Percentiles rank a stretch among this genome's conserved stretches.
Evolutionary conservation across 2,888 invertebrate genomes (phyloP).

Genomic region (Masnerella sp.): DNA sequence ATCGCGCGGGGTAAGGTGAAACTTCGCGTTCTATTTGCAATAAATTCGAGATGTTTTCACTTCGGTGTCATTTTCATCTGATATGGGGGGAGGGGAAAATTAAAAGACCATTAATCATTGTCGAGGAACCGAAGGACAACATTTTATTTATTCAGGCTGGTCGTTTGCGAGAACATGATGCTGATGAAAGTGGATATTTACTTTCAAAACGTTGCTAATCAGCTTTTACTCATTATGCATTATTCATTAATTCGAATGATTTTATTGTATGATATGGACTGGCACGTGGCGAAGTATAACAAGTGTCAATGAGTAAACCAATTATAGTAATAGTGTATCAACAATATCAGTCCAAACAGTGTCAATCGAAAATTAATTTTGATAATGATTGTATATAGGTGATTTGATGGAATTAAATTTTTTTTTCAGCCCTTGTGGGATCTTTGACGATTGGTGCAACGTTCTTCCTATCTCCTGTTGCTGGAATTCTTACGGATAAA

Average conservation of each 20-base stretch:
- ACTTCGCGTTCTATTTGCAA: neutral
- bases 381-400: too few relatives aligned
- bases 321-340: neutral
- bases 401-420: too few relatives aligned
- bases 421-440: constrained; percentile 88
- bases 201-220: too few relatives aligned
- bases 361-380: neutral
- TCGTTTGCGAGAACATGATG: neutral
- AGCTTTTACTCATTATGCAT: too few relatives aligned
- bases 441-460: constrained; percentile 92
- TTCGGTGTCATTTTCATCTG: too few relatives aligned
- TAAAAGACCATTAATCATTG: neutral
- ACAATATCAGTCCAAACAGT: neutral
- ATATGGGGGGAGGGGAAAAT: neutral
- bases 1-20: constrained; percentile 10
- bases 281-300: neutral
- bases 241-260: too few relatives aligned
- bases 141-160: too few relatives aligned
- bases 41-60: constrained; percentile 1
- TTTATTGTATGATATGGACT: too few relatives aligned
- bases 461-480: constrained; percentile 91
- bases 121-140: neutral
- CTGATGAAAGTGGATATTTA: too few relatives aligned
- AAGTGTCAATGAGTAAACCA: constrained; percentile 1
- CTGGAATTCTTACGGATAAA: constrained; percentile 90